Percentiles rank a stretch among this genome's conserved stretches.
Evolutionary conservation across 2,797 vertebrate genomes (phyloP).

Genomic region (Sphaeramia orbicularis): DNA sequence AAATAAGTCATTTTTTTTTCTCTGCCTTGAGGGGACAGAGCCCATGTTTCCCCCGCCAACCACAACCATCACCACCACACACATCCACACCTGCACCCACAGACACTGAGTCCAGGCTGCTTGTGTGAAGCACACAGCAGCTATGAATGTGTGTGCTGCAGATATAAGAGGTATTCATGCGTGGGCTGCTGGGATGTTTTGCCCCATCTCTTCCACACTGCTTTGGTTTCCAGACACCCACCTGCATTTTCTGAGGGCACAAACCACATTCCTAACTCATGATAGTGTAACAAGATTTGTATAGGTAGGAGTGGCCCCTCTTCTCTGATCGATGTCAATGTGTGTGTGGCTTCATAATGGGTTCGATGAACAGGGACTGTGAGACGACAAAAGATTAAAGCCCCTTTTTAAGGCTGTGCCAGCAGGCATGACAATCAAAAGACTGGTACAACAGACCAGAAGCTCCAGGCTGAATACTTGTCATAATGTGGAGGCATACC

Average conservation of each 20-base stretch:
- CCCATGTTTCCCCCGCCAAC: slow-evolving; percentile 53
- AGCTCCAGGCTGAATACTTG: slow-evolving; percentile 22
- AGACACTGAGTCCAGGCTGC: slow-evolving; percentile 30
- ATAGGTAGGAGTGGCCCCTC: slow-evolving; percentile 26
- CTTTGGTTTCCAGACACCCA: slow-evolving; percentile 59
- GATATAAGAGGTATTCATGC: slow-evolving; percentile 69
- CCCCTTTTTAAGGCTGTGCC: slow-evolving; percentile 15
- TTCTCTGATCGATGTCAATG: slow-evolving; percentile 31
- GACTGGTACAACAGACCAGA: slow-evolving; percentile 25
- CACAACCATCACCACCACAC: slow-evolving; percentile 34
- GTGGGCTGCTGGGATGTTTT: slow-evolving; percentile 68
- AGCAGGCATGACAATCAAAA: slow-evolving; percentile 39
- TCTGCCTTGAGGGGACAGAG: slow-evolving; percentile 71
- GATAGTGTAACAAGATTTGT: slow-evolving; percentile 40
- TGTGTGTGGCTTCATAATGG: slow-evolving; percentile 22
- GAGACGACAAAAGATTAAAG: slow-evolving; percentile 26
- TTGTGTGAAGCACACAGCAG: slow-evolving; percentile 53
- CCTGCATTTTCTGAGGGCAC: slow-evolving; percentile 66
- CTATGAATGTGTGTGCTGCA: slow-evolving; percentile 43
- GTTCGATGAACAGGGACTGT: slow-evolving; percentile 39
- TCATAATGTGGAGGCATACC: slow-evolving; percentile 7
- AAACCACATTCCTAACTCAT: slow-evolving; percentile 33
- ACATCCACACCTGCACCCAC: slow-evolving; percentile 27
- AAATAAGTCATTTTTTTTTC: slow-evolving; percentile 78
- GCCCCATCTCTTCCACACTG: slow-evolving; percentile 47